These are phyloP conservation scores for Holothuria leucospilota DNA, from an alignment of 53 echinoderm and acorn worm species.

Conservation along the genomic window DNA sequence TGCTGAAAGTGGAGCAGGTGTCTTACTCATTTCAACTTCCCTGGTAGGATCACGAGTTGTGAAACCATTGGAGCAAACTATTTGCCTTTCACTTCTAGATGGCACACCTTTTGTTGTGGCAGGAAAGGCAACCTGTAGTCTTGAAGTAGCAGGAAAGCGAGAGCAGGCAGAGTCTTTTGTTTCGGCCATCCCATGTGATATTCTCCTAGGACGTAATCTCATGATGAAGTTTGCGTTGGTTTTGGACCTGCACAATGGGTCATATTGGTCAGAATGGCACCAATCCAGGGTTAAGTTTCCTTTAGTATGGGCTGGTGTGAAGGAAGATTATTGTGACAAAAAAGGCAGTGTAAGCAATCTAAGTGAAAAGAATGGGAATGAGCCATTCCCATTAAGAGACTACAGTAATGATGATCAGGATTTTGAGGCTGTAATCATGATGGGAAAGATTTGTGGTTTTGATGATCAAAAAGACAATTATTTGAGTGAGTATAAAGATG, in stretches of 20 bases:
- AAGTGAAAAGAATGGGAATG: no score
- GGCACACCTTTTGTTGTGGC: neutral
- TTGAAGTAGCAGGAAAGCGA: neutral
- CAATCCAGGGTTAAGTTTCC: no score
- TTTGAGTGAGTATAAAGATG: neutral
- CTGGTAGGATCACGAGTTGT: no score
- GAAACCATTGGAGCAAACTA: no score
- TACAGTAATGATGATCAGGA: no score
- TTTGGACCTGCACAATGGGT: neutral
- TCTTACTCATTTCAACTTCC: no score
- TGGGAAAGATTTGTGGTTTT: neutral
- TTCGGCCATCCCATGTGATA: neutral
- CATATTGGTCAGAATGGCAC: constrained; percentile 15
- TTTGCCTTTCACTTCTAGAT: no score
- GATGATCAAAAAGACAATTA: neutral
- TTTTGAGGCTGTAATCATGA: no score
- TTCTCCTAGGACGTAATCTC: neutral
- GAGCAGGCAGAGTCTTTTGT: neutral
- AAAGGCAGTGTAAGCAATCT: neutral
- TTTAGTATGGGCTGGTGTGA: constrained; percentile 6
- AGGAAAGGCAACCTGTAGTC: no score
- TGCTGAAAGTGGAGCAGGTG: no score
- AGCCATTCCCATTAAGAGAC: no score
- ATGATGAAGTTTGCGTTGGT: neutral
- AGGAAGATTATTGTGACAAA: neutral